Evolutionary conservation across 2,113 vertebrate genomes (phyloP).

Genomic region (Pollachius pollachius): DNA sequence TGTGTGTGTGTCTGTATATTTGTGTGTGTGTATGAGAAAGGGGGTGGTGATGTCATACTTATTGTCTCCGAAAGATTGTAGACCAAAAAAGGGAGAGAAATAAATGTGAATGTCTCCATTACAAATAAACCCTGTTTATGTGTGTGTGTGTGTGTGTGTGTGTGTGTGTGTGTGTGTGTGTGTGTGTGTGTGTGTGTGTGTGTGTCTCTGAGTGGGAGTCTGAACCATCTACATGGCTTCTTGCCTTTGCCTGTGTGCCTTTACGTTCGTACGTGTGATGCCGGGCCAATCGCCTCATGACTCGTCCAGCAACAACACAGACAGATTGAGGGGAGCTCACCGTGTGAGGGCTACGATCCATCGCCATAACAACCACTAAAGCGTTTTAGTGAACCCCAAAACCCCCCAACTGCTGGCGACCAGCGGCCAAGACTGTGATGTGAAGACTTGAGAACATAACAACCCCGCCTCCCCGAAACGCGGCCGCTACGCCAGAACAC

Average conservation of each 20-base stretch:
- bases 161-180: too few species aligned
- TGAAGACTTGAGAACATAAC: conserved; percentile 74
- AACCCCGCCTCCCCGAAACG: conserved; percentile 4
- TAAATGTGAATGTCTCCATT: too few species aligned
- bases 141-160: too few species aligned
- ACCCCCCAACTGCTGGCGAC: conserved; percentile 76
- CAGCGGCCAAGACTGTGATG: conserved; percentile 80
- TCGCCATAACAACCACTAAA: conserved; percentile 77
- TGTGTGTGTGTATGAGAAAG: conserved; percentile 73
- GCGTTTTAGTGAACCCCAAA: conserved; percentile 25
- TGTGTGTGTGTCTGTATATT: too few species aligned
- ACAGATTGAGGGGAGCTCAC: too few species aligned
- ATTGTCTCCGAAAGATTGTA: too few species aligned
- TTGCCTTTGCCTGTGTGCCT: too few species aligned
- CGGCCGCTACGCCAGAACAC: conserved; percentile 73
- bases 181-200: conserved; percentile 48
- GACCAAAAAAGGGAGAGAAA: too few species aligned
- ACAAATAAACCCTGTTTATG: too few species aligned
- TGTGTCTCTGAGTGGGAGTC: conserved; percentile 47
- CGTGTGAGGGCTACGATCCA: conserved; percentile 75
- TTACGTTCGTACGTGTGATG: too few species aligned
- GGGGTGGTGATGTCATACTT: not conserved
- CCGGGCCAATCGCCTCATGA: too few species aligned
- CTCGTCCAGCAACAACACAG: conserved; percentile 84
- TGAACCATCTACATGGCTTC: too few species aligned